These are phyloP conservation scores for Apodemus sylvaticus DNA, from an alignment of 2,113 vertebrate genomes.

Conservation along the genomic window DNA sequence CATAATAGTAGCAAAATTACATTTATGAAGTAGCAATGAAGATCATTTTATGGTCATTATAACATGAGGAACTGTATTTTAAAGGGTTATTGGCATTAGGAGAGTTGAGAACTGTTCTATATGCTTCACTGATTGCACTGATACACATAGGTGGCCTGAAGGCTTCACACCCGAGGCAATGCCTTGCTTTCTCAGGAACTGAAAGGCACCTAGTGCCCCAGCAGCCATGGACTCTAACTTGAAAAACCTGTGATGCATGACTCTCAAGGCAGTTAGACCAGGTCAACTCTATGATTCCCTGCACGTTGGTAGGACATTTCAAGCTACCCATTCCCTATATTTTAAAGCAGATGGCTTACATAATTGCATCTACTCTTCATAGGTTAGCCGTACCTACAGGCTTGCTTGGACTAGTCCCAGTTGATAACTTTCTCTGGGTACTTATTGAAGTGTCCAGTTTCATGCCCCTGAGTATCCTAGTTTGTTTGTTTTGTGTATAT, in stretches of 20 bases:
- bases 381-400: not conserved
- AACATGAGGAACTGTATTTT: not conserved
- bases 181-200: not conserved
- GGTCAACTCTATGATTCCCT: not conserved
- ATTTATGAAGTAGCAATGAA: not conserved
- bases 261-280: not conserved
- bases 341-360: constrained; percentile 7
- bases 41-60: not conserved
- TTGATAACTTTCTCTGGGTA: not conserved
- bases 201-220: not conserved
- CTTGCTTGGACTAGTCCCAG: not conserved
- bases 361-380: not conserved
- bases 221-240: not conserved
- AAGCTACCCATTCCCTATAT: not conserved
- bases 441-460: not conserved
- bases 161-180: not conserved
- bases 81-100: not conserved
- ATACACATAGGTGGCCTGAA: not conserved
- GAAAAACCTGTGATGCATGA: not conserved
- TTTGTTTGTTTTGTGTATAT: too few species aligned
- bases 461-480: not conserved
- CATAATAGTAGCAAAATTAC: not conserved
- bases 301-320: not conserved
- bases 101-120: not conserved
- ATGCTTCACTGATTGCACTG: not conserved